Evolutionary conservation across 2,888 invertebrate genomes (phyloP), one percentile per base, ranked within the genome.

Genomic region (Phymatocera aterrima): DNA sequence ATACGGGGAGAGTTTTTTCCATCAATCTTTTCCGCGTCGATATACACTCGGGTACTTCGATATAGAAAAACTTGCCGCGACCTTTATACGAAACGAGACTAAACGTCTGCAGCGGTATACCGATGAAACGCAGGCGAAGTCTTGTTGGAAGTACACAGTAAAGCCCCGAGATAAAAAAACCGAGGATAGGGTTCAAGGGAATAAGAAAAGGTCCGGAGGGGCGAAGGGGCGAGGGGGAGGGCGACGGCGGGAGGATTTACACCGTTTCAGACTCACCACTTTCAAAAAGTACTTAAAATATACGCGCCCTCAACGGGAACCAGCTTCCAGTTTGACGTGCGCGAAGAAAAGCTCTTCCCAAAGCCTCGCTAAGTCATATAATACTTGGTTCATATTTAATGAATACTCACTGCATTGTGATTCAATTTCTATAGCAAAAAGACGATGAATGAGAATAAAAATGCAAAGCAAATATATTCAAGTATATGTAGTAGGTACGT

Each of bases 1-100:
- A 18, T 8, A n/a, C 43, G 21, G 0, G n/a, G 1, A 68, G 37
- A 64, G 18, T 24, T 28, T 5, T 4, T 51, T 51, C 72, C 31
- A 72, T 72, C 48, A 72, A 72, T 72, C 72, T 72, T 72, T 72
- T 28, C 21, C n/a, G 18, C 40, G 46, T 70, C 46, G 46, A 70
- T 48, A 12, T 46, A 10, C 60, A 60, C 15, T 31, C 15, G 24
- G 34, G 61, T 64, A 37, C 34, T n/a, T n/a, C n/a, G n/a, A n/a
- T n/a, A n/a, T n/a, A n/a, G n/a, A n/a, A n/a, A n/a, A n/a, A 61
- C 61, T n/a, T n/a, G n/a, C 1, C 5, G 15, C 24, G n/a, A 18
- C n/a, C 15, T 61, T 61, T 61, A 3, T 60, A 34, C 8, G 37
- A 64, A 64, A 64, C 57, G 28, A 57, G 24, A 28, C 57, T 51